Evolutionary conservation across 1,140 invertebrate genomes (phyloP).

Genomic region (Cydia fagiglandana): DNA sequence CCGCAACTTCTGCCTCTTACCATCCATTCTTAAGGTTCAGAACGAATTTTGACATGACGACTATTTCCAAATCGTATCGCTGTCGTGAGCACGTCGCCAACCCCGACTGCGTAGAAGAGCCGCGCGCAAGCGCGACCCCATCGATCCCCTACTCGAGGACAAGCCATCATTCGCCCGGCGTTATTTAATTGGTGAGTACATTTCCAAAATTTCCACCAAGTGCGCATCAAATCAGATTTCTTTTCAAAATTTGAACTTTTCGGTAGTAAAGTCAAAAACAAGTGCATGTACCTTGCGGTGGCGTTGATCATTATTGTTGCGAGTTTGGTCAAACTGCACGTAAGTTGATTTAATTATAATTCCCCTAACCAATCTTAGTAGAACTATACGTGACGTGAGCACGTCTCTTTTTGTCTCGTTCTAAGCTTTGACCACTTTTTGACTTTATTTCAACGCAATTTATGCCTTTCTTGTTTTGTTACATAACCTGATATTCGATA

Average conservation of each 20-base stretch:
- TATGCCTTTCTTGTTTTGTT: neutral
- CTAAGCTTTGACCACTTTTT: neutral
- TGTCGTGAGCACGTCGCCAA: neutral
- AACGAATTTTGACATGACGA: neutral
- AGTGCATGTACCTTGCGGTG: slow-evolving; percentile 76
- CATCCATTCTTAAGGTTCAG: neutral
- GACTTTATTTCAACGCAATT: neutral
- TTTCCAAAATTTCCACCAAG: slow-evolving; percentile 36
- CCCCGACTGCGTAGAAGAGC: slow-evolving; percentile 49
- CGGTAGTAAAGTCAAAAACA: slow-evolving; percentile 43
- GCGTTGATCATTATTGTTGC: slow-evolving; percentile 73
- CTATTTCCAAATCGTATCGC: neutral
- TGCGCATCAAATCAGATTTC: slow-evolving; percentile 23
- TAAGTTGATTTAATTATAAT: slow-evolving; percentile 58
- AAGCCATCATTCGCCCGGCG: slow-evolving; percentile 48
- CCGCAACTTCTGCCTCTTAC: no score
- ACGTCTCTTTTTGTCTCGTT: neutral
- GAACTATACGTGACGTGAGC: neutral
- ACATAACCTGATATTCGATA: no score
- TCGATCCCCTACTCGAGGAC: slow-evolving; percentile 46
- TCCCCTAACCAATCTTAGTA: neutral
- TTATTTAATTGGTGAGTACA: slow-evolving; percentile 61
- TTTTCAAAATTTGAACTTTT: slow-evolving; percentile 6
- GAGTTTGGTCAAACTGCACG: slow-evolving; percentile 71
- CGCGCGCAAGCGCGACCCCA: slow-evolving; percentile 59